phyloP scores from a whole-genome alignment of 2,797 vertebrate species.

The Myripristis jacobus region DNA sequence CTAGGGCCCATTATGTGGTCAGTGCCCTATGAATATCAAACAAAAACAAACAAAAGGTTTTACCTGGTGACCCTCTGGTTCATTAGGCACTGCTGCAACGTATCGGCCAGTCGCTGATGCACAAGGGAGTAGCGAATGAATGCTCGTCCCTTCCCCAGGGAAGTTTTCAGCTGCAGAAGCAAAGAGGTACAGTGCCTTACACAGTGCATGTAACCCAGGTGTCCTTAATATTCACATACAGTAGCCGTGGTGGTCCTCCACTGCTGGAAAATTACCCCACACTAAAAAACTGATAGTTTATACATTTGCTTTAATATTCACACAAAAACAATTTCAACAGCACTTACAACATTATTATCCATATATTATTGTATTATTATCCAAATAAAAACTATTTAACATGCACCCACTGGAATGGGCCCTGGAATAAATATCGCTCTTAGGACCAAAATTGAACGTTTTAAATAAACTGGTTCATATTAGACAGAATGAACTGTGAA shows the following conservation, averaged over 20 bases:
- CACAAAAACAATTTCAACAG: too few species aligned
- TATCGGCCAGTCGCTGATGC: constrained; percentile 95
- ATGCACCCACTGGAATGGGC: not conserved
- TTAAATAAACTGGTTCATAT: not conserved
- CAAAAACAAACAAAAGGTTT: constrained; percentile 21
- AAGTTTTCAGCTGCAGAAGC: constrained; percentile 88
- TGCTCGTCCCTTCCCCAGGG: constrained; percentile 94
- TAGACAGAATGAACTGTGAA: not conserved
- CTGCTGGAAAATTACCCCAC: not conserved
- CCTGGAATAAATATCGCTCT: too few species aligned
- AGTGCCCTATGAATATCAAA: not conserved
- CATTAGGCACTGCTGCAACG: constrained; percentile 96
- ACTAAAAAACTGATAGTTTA: too few species aligned
- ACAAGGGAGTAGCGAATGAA: constrained; percentile 96
- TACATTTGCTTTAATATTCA: too few species aligned
- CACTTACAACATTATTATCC: too few species aligned
- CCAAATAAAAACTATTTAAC: not conserved
- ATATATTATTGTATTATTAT: too few species aligned
- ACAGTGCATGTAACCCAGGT: not conserved
- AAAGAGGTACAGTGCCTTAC: constrained; percentile 36
- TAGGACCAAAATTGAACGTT: not conserved
- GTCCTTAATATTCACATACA: constrained; percentile 9
- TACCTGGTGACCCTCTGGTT: constrained; percentile 94
- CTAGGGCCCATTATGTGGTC: not conserved
- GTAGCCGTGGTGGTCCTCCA: not conserved